Conservation (phyloP, 2,888 invertebrate species). For the Volucella zonaria region DNA sequence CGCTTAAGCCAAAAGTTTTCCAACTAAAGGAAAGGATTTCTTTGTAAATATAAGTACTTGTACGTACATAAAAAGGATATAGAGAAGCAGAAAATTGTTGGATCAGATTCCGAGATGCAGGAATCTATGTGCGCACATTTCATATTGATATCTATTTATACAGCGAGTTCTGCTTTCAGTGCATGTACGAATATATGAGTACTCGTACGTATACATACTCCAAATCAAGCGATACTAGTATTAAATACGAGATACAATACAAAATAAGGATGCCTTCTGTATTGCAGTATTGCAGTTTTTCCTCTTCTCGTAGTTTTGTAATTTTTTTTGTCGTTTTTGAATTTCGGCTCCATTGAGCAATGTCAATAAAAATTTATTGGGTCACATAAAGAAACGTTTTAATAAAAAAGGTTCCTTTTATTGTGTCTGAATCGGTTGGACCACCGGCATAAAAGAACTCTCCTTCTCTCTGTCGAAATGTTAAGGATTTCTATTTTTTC, state of each 20-base stretch:
- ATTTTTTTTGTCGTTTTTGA: constrained; percentile 25
- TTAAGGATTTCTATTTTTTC: constrained; percentile 14
- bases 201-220: not conserved
- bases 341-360: constrained; percentile 67
- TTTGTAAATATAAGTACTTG: constrained; percentile 1
- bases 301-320: constrained; percentile 18
- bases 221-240: constrained; percentile 30
- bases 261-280: constrained; percentile 40
- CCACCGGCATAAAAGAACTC: constrained; percentile 3
- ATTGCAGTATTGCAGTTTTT: constrained; percentile 28
- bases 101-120: constrained; percentile 34
- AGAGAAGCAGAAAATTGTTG: constrained; percentile 18
- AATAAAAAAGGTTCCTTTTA: constrained; percentile 32
- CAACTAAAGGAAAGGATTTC: constrained; percentile 1
- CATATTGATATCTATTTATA: constrained; percentile 54
- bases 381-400: constrained; percentile 45
- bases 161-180: constrained; percentile 32
- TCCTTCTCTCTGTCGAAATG: constrained; percentile 6
- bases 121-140: constrained; percentile 8
- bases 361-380: constrained; percentile 72
- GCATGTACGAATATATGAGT: not conserved
- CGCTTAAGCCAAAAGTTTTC: too few relatives aligned
- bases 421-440: constrained; percentile 37
- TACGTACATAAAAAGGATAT: constrained; percentile 4
- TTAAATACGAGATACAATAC: constrained; percentile 5